Evolutionary conservation across 2,797 vertebrate species (phyloP).

Genomic region (Chiloscyllium punctatum): DNA sequence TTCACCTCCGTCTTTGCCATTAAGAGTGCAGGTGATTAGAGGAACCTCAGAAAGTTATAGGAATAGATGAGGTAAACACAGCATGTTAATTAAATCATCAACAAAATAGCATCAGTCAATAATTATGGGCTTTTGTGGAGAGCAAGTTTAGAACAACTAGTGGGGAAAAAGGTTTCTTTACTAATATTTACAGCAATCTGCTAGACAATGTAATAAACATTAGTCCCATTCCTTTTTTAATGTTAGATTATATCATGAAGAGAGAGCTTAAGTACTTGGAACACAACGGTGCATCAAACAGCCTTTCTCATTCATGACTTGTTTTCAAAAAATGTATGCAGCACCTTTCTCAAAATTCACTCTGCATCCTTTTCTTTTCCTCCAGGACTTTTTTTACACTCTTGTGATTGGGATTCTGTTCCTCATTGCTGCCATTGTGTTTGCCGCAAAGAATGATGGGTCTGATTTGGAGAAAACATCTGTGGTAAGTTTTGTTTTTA

Average conservation of each 20-base stretch:
- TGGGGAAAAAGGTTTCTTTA: not conserved
- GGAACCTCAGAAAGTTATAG: not conserved
- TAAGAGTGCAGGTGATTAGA: not conserved
- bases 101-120: not conserved
- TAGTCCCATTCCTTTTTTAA: too few species aligned
- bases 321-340: not conserved
- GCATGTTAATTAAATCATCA: not conserved
- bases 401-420: slow-evolving; percentile 45
- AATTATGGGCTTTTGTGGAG: not conserved
- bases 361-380: not conserved
- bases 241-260: not conserved
- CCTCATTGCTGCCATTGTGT: slow-evolving; percentile 60
- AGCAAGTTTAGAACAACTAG: not conserved
- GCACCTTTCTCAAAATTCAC: not conserved
- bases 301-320: not conserved
- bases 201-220: not conserved
- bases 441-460: slow-evolving; percentile 50
- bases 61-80: not conserved
- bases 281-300: not conserved
- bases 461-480: slow-evolving; percentile 50
- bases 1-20: not conserved
- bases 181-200: not conserved
- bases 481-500: slow-evolving; percentile 59
- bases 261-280: not conserved
- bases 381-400: slow-evolving; percentile 65